Conservation (phyloP, 2,888 invertebrate species). For the Glyphotaelius pellucidus region DNA sequence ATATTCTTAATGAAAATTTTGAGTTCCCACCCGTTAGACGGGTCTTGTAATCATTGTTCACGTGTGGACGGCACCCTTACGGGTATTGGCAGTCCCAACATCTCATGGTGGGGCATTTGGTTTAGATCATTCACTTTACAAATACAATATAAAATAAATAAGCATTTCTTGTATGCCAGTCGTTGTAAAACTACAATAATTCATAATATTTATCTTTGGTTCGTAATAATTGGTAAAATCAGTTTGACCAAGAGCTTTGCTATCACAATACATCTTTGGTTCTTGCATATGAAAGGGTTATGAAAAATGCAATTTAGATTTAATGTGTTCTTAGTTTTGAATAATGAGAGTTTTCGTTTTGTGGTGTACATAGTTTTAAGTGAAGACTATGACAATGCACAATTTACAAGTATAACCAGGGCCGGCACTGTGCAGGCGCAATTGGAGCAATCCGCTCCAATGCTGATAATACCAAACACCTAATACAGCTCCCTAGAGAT, state of each 20-base stretch:
- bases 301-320: not conserved
- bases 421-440: too few relatives aligned
- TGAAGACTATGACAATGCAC: not conserved
- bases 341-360: not conserved
- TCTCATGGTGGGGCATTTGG: conserved; percentile 27
- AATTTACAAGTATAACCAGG: not conserved
- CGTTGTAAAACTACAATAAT: not conserved
- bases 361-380: not conserved
- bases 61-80: conserved; percentile 33
- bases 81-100: conserved; percentile 45
- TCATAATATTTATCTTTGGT: not conserved
- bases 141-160: conserved; percentile 1
- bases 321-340: not conserved
- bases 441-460: too few relatives aligned
- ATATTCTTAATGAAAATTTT: not conserved
- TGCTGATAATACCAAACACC: too few relatives aligned
- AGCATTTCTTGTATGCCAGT: not conserved
- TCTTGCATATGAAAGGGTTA: not conserved
- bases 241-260: not conserved
- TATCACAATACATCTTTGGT: conserved; percentile 38
- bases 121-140: not conserved
- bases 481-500: too few relatives aligned
- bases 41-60: conserved; percentile 7
- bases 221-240: not conserved
- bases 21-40: conserved; percentile 32